Base-by-base conservation (phyloP, 2,113 vertebrate species). In the Donacobius atricapilla region DNA sequence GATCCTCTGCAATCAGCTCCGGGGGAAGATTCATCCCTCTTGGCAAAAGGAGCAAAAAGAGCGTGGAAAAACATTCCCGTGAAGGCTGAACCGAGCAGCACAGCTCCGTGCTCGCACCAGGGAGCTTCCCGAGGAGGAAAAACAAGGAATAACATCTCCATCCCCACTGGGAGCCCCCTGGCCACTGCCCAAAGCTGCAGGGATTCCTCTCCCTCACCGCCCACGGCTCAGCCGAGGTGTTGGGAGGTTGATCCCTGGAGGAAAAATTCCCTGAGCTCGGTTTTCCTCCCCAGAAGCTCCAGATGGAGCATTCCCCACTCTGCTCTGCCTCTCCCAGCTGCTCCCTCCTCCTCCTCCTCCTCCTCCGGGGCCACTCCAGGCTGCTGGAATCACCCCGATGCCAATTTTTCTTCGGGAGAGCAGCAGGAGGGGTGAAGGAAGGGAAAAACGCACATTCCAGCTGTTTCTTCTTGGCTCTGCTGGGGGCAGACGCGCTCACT, bases 181-280 rank as follows among this genome's bases (percentile, higher is more conserved):
- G 58, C 11, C 51, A 4, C 40, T 21, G 30, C 50, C 6, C 0
- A 1, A 1, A 1, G 11, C 66, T 56, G 87, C 76, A 45, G 83
- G 81, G 63, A 73, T 96, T 89, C 58, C 91, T 85, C 56, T 82
- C 31, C 73, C 73, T 91, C 81, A 22, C 20, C 51, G 48, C 0
- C 20, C 47, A 58, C 0, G 9, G 3, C 85, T 75, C 65, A 31
- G 2, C 60, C 21, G 5, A 50, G 69, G 24, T 6, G 39, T 3
- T 39, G 10, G 0, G 0, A 47, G 70, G 47, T 35, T 19, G 50
- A 69, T 42, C 71, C 35, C 2, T 4, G 17, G 8, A n/a, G 47
- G 25, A 45, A 50, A 13, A 56, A 66, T 25, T 81, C 73, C 73
- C 82, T 10, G 5, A 63, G 56, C 30, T 40, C 47, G 0, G 8